Evolutionary conservation across 2,888 invertebrate genomes (phyloP).

Genomic region (Sicus ferrugineus): DNA sequence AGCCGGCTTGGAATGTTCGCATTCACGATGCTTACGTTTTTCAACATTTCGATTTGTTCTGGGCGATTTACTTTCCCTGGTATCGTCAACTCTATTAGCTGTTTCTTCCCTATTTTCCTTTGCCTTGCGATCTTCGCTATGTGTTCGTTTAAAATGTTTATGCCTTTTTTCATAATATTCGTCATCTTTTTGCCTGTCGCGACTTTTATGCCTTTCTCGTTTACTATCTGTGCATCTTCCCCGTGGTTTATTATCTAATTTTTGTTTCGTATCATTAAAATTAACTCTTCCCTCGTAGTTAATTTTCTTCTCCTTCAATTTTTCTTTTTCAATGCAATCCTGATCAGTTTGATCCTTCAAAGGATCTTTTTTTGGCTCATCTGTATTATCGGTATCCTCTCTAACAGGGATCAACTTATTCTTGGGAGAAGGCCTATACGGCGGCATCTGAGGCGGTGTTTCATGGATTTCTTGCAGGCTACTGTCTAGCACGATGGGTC

Average conservation of each 20-base stretch:
- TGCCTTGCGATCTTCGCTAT: slow-evolving; percentile 1
- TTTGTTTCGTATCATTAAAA: background rate
- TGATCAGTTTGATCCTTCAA: background rate
- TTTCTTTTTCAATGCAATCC: too few species aligned
- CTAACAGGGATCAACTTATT: background rate
- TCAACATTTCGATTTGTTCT: background rate
- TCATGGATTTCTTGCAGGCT: background rate
- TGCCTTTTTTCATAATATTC: background rate
- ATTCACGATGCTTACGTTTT: slow-evolving; percentile 1
- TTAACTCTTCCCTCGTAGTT: background rate
- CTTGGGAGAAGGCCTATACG: slow-evolving; percentile 31
- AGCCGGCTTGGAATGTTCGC: background rate
- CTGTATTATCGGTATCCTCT: background rate
- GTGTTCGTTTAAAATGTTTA: background rate
- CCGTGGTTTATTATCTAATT: background rate
- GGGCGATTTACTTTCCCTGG: slow-evolving; percentile 10
- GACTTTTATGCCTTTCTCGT: background rate
- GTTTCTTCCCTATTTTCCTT: background rate
- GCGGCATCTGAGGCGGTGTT: slow-evolving; percentile 18
- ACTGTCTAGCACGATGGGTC: slow-evolving; percentile 4
- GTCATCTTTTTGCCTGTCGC: background rate
- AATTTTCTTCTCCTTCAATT: background rate
- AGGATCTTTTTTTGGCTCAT: background rate
- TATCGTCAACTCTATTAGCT: background rate
- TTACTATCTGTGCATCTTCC: background rate